phyloP scores from a whole-genome alignment of 1,140 invertebrate genomes.

The Drosophila pectinifera region DNA sequence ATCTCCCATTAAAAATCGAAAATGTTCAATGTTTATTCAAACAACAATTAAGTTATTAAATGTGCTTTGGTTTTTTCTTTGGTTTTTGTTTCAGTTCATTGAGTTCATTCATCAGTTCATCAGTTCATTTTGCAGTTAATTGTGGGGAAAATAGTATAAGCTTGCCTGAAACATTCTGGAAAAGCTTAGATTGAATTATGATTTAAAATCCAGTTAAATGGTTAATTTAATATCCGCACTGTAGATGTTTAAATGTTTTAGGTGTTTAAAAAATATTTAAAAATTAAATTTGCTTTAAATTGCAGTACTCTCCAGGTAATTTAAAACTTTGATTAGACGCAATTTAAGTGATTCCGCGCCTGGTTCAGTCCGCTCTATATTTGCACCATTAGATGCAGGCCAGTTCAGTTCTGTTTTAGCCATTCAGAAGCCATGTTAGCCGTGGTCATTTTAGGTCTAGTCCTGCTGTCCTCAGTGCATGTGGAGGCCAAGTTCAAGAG shows the following conservation, averaged over 20 bases:
- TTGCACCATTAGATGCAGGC: background rate
- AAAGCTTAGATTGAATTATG: background rate
- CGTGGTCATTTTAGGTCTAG: conserved; percentile 4
- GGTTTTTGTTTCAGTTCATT: conserved; percentile 9
- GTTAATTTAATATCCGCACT: background rate
- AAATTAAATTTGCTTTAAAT: background rate
- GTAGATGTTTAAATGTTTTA: background rate
- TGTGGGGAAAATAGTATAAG: background rate
- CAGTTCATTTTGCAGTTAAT: background rate
- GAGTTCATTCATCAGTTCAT: too few species aligned
- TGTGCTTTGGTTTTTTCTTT: too few species aligned
- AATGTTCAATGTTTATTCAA: background rate
- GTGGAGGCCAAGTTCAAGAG: conserved; percentile 43
- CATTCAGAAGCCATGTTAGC: conserved; percentile 2
- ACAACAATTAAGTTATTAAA: background rate
- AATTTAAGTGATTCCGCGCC: conserved; percentile 9
- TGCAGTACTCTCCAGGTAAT: background rate
- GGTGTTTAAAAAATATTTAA: background rate
- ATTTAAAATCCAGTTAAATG: background rate
- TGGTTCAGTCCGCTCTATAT: background rate
- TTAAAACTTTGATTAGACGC: conserved; percentile 17
- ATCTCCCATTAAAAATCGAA: too few species aligned
- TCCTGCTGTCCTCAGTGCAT: conserved; percentile 10
- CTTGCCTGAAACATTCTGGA: background rate
- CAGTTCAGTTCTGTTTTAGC: conserved; percentile 6